Evolutionary conservation across 2,888 invertebrate genomes (phyloP), one percentile per base, ranked within the genome.

Genomic region (Phyto melanocephala): DNA sequence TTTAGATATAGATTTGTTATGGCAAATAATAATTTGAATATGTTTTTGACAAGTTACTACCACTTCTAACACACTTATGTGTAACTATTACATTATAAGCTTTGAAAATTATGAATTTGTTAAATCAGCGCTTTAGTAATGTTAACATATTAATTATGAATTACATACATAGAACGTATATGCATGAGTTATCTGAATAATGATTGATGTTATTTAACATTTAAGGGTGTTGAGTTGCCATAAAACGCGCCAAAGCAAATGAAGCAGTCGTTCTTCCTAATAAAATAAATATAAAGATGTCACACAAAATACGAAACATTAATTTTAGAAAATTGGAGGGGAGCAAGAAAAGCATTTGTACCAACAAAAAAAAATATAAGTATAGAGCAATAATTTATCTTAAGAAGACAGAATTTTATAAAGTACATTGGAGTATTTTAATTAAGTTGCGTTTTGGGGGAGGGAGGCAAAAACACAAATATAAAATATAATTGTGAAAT

Each of bases 81-180:
- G 17, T 22, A 28, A 47, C 33, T 62, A 54, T 68, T 24, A 52
- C 40, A 42, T 54, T 74, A 20, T 24, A 33, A 28, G 10, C 37
- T 62, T 77, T 45, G 37, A 60, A 70, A 60, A 50, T 52, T 63
- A 60, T 79, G 50, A 65, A 58, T 60, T 79, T 22, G 65, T 79
- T 67, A 67, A 79, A 72, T 79, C 72, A 72, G 65, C 79, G 60
- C 65, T 79, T 79, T 79, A 58, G 72, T 58, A 42, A 79, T 79
- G 72, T 79, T 67, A 79, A 72, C 79, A 67, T 72, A 72, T 77
- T 77, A 77, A 77, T 77, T 77, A 77, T 63, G 28, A 63, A 54
- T 62, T 45, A 70, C 7, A n/a, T n/a, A n/a, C n/a, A n/a, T n/a
- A n/a, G 15, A 62, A 58, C 6, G 6, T 6, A 28, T 5, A 28